Conservation (phyloP, 2,113 vertebrate genomes). For the Scomber colias region DNA sequence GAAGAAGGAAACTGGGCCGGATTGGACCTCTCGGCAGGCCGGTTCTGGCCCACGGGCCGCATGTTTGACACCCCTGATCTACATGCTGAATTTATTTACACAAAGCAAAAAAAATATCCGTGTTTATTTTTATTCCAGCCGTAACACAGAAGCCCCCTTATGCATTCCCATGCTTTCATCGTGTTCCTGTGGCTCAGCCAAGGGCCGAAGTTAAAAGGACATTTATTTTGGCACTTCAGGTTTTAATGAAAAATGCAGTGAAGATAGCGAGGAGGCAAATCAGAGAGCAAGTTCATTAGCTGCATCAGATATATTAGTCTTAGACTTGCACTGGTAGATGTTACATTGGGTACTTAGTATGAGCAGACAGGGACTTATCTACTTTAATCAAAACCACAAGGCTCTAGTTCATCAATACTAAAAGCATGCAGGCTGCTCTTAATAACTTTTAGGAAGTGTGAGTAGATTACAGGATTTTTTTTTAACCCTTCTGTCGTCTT, state of each 20-base stretch:
- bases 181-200: conserved; percentile 8
- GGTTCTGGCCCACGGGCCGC: no score
- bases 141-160: background rate
- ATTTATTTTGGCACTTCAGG: conserved; percentile 49
- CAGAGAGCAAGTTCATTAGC: conserved; percentile 60
- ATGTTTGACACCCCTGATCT: no score
- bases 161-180: background rate
- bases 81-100: background rate
- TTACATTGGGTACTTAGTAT: conserved; percentile 43
- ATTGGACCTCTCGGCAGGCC: no score
- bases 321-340: conserved; percentile 10
- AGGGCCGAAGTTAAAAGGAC: conserved; percentile 45
- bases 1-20: no score
- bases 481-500: no score
- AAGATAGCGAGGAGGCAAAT: conserved; percentile 51
- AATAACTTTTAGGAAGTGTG: background rate
- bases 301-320: conserved; percentile 49
- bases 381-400: background rate
- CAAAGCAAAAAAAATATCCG: background rate
- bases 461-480: background rate
- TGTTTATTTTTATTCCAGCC: conserved; percentile 33
- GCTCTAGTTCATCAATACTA: background rate
- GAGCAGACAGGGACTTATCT: conserved; percentile 12
- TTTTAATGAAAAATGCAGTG: conserved; percentile 60
- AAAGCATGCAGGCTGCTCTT: background rate